Base-by-base conservation (phyloP, 2,888 invertebrate genomes). In the Acanthoscelides obtectus region DNA sequence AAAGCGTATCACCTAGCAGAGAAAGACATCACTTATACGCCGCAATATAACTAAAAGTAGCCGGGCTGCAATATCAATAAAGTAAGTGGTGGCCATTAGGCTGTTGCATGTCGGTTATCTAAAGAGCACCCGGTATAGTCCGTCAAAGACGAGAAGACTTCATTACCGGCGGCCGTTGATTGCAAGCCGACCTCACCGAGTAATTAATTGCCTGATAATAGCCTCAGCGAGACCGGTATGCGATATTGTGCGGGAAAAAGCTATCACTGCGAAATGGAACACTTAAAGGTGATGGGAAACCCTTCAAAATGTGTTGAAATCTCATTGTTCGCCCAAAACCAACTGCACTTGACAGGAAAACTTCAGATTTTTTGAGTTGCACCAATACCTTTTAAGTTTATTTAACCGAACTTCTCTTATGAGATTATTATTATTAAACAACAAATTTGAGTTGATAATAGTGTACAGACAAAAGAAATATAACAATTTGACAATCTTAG, bases 31-130 rank as follows among this genome's bases (percentile, higher is more conserved):
- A 45, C 5, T 45, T 45, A 45, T 45, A 25, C 12, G 45, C 3
- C 6, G 45, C 45, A 45, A 45, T 45, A 6, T 66, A 66, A 66
- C 66, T 66, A 20, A 66, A 66, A 66, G 66, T 80, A 78, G 80
- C 76, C 71, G 75, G 72, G 72, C 70, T n/a, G 69, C 78, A 79
- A 79, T 78, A 79, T 80, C 79, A 77, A 80, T 80, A 80, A 80
- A 80, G 77, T 75, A 77, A 76, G 76, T 71, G 77, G 77, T 78
- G 76, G 75, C 80, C 82, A 81, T 81, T 81, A 82, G 81, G 77
- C 77, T 76, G 72, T 80, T 74, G 81, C 81, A 80, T 81, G 81
- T 72, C 72, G 72, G 74, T 80, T 82, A 82, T 82, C 82, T 79
- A 77, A 77, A 80, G 79, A 79, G 80, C 77, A 79, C 77, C 79